Conservation (phyloP, 2,888 invertebrate species). For the Andrena bucephala region DNA sequence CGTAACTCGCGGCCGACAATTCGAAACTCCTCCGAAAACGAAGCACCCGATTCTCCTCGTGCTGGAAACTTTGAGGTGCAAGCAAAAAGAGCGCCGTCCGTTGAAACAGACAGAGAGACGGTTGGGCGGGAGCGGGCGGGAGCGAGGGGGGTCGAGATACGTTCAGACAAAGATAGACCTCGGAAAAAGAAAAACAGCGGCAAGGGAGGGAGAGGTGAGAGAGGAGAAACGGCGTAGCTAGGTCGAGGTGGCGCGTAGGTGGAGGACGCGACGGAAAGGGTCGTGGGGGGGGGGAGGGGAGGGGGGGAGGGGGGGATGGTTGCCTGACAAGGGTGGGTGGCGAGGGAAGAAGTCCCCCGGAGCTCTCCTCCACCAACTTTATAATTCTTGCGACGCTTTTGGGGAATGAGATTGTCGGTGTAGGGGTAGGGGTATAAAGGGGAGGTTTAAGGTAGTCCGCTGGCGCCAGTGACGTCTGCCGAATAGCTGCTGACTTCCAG, state of each 20-base stretch:
- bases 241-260: conserved; percentile 63
- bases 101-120: conserved; percentile 18
- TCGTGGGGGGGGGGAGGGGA: conserved; percentile 16
- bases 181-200: conserved; percentile 33
- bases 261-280: conserved; percentile 30
- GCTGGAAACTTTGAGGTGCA: conserved; percentile 47
- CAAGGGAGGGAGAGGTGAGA: conserved; percentile 13
- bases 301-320: conserved; percentile 49
- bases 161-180: conserved; percentile 36
- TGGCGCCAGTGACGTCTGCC: conserved; percentile 84
- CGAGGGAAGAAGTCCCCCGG: conserved; percentile 66
- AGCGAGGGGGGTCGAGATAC: conserved; percentile 22
- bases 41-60: conserved; percentile 34
- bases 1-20: conserved; percentile 52
- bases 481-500: conserved; percentile 82
- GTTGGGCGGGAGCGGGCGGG: conserved; percentile 3
- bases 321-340: conserved; percentile 64
- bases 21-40: conserved; percentile 58
- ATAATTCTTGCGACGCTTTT: conserved; percentile 85
- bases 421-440: conserved; percentile 60
- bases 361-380: conserved; percentile 81
- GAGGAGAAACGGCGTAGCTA: conserved; percentile 42
- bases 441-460: conserved; percentile 82
- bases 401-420: conserved; percentile 81
- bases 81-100: conserved; percentile 52